These are phyloP conservation scores for Cosmopolites sordidus DNA, from an alignment of 2,888 invertebrate genomes.

Conservation along the genomic window DNA sequence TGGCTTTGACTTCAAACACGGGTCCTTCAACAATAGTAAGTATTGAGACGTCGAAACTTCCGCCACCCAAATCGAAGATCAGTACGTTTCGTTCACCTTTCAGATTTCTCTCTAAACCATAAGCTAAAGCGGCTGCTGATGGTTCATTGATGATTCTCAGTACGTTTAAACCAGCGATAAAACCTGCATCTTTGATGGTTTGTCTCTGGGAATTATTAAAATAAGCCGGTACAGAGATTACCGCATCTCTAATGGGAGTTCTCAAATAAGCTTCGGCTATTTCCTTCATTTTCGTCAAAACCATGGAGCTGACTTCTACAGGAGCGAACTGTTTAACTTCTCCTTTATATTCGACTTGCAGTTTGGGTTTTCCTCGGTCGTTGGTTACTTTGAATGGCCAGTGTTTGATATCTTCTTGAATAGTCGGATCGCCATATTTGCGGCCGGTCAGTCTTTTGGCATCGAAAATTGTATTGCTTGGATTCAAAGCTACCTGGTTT, in stretches of 20 bases:
- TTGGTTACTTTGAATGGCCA: slow-evolving; percentile 76
- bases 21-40: slow-evolving; percentile 78
- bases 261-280: slow-evolving; percentile 46
- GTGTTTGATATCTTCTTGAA: slow-evolving; percentile 75
- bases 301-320: slow-evolving; percentile 65
- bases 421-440: slow-evolving; percentile 68
- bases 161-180: slow-evolving; percentile 60
- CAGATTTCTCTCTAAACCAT: slow-evolving; percentile 31
- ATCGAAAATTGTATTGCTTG: slow-evolving; percentile 67
- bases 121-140: slow-evolving; percentile 29
- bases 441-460: slow-evolving; percentile 76
- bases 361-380: slow-evolving; percentile 62
- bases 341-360: slow-evolving; percentile 62
- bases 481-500: slow-evolving; percentile 69
- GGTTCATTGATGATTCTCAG: slow-evolving; percentile 80
- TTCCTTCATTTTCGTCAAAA: slow-evolving; percentile 48
- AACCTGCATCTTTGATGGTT: slow-evolving; percentile 77
- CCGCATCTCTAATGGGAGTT: slow-evolving; percentile 54
- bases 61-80: slow-evolving; percentile 61
- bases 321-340: slow-evolving; percentile 61
- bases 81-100: slow-evolving; percentile 49
- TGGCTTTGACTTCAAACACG: slow-evolving; percentile 81
- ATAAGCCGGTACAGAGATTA: slow-evolving; percentile 30
- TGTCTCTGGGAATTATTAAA: slow-evolving; percentile 67
- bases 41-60: slow-evolving; percentile 78